phyloP scores from a whole-genome alignment of 2,888 invertebrate species.

The Beris morrisii region DNA sequence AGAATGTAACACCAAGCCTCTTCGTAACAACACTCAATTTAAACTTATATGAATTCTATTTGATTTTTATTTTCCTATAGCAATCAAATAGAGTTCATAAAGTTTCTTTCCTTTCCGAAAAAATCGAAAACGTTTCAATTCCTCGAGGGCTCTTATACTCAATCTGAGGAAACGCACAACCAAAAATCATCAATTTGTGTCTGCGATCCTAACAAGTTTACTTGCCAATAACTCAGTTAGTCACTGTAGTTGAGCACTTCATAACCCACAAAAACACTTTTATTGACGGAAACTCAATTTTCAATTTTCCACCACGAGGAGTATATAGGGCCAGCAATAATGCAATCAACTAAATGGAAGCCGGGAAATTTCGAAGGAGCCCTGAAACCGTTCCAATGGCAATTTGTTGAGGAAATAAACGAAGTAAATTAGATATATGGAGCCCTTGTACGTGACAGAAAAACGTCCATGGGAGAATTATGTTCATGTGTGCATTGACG shows the following conservation, averaged over 20 bases:
- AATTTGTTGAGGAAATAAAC: slow-evolving; percentile 19
- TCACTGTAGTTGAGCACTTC: slow-evolving; percentile 32
- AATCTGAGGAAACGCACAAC: slow-evolving; percentile 6
- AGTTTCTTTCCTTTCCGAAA: too few relatives aligned
- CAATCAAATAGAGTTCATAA: too few relatives aligned
- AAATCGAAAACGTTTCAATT: too few relatives aligned
- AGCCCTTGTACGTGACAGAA: slow-evolving; percentile 16
- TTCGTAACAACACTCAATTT: too few relatives aligned
- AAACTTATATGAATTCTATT: too few relatives aligned
- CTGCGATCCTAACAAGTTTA: slow-evolving; percentile 22
- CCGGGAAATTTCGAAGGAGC: not conserved
- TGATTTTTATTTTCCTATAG: too few relatives aligned
- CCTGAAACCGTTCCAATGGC: slow-evolving; percentile 5
- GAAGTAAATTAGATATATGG: slow-evolving; percentile 25
- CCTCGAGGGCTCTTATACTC: too few relatives aligned
- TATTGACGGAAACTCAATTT: slow-evolving; percentile 37
- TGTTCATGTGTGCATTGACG: not conserved
- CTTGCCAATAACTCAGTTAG: slow-evolving; percentile 31
- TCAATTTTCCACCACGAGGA: slow-evolving; percentile 31
- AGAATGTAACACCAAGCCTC: too few relatives aligned
- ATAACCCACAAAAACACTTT: slow-evolving; percentile 35
- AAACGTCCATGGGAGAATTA: not conserved
- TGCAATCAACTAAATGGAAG: slow-evolving; percentile 25
- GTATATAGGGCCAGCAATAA: slow-evolving; percentile 24
- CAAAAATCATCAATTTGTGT: slow-evolving; percentile 33